Evolutionary conservation across 1,140 invertebrate genomes (phyloP).

Genomic region (Rhopalosiphum maidis): DNA sequence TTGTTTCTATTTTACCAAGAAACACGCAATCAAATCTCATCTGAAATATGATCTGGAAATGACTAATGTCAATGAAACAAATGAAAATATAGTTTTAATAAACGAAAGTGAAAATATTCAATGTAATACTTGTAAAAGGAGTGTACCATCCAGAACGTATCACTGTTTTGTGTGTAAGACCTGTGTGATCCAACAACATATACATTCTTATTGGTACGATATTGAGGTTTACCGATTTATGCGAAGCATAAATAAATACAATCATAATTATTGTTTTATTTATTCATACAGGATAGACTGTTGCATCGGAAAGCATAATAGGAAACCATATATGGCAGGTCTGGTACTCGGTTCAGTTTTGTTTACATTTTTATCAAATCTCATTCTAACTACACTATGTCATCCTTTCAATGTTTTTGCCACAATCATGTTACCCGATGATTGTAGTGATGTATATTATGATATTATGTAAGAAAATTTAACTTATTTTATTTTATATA

Average conservation of each 20-base stretch:
- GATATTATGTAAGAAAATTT: conserved; percentile 60
- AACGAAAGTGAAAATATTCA: conserved; percentile 59
- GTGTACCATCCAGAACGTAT: conserved; percentile 60
- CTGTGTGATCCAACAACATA: conserved; percentile 64
- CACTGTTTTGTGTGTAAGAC: conserved; percentile 64
- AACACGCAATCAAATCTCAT: conserved; percentile 63
- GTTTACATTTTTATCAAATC: conserved; percentile 72
- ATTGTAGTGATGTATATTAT: conserved; percentile 69
- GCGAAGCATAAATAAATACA: background rate
- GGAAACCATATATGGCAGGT: conserved; percentile 69
- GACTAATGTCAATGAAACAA: conserved; percentile 54
- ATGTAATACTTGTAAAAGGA: conserved; percentile 60
- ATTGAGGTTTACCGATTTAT: background rate
- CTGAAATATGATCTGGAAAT: conserved; percentile 63
- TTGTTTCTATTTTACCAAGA: conserved; percentile 64
- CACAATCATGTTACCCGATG: conserved; percentile 71
- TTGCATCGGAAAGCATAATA: conserved; percentile 73
- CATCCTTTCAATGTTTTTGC: conserved; percentile 72
- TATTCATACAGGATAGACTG: conserved; percentile 72
- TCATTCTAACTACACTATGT: conserved; percentile 75
- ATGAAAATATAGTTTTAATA: conserved; percentile 48
- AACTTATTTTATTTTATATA: background rate
- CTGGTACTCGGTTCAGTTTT: conserved; percentile 69
- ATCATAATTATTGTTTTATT: conserved; percentile 47
- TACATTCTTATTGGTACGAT: conserved; percentile 66